Evolutionary conservation across 92 coral and sea anemone species (phyloP).

Genomic region (Isaurus tuberculatus): DNA sequence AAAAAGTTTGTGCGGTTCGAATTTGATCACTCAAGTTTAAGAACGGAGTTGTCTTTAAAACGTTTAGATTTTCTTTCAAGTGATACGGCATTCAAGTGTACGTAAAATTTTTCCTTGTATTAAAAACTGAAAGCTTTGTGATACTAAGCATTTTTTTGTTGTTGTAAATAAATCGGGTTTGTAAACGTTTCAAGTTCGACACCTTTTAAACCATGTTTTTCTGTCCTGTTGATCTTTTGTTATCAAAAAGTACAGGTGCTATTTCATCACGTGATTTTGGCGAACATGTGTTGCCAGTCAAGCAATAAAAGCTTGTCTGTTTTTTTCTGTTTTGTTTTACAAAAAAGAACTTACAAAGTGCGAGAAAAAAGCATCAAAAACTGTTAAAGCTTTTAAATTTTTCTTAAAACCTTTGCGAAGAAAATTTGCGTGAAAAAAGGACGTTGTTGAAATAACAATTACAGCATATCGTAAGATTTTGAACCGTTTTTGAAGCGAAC

Average conservation of each 20-base stretch:
- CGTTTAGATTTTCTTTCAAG: background rate
- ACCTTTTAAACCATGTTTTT: conserved; percentile 17
- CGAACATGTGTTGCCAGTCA: conserved; percentile 33
- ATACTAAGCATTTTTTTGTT: conserved; percentile 12
- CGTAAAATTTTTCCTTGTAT: background rate
- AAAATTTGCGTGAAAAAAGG: background rate
- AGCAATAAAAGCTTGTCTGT: conserved; percentile 38
- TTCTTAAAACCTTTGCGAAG: background rate
- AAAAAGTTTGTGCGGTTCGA: background rate
- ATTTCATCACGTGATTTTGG: conserved; percentile 28
- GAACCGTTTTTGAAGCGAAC: conserved; percentile 15
- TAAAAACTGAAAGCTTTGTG: background rate
- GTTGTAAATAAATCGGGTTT: conserved; percentile 16
- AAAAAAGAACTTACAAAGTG: conserved; percentile 3
- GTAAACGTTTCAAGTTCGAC: conserved; percentile 16
- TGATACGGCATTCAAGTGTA: conserved; percentile 12
- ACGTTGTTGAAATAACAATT: background rate
- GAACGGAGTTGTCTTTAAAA: background rate
- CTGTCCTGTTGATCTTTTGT: conserved; percentile 45
- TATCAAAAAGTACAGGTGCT: conserved; percentile 43
- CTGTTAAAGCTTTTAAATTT: background rate
- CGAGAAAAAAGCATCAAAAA: background rate
- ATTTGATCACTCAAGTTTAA: background rate
- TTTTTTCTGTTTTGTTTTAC: background rate
- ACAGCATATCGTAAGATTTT: background rate